Base-by-base conservation (phyloP, 2,797 vertebrate species). In the Peromyscus melanophrys region DNA sequence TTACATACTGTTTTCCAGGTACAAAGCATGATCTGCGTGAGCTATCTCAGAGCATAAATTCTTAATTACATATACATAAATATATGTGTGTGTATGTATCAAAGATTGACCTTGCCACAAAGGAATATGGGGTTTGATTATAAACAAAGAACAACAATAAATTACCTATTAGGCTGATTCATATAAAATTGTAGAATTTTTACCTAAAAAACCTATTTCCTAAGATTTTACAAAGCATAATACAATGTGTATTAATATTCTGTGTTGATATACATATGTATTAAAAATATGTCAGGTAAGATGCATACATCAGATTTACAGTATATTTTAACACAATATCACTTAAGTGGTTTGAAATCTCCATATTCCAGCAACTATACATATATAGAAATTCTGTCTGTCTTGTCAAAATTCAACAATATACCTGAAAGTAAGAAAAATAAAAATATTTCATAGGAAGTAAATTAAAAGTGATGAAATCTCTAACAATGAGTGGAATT, bases 401-500 rank as follows among this genome's bases (percentile, higher is more conserved):
- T 93, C 27, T 77, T 73, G 84, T 91, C 2, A 2, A 86, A 93
- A 86, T 93, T 43, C n/a, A 43, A 1, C 19, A 7, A 12, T 83
- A 69, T 85, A 52, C 34, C 59, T 90, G 34, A 67, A 95, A 90
- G 52, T 85, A 90, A 92, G 34, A 96, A 95, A 67, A 84, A 2
- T 37, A 89, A 59, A 83, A 95, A 21, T n/a, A 43, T 65, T 27
- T 27, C 43, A 71, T 43, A 89, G 40, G 46, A 82, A 0, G 46
- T 75, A 46, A 82, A 89, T 92, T 46, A 55, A 84, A 65, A 57
- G 10, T 89, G 65, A 85, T 59, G 25, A 78, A 86, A 34, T 94
- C 61, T 59, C 21, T 83, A 89, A 92, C 8, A 97, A 73, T 40
- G 23, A 40, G 11, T 84, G 14, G 69, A 40, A 63, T 92, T 81